Conservation (phyloP, 2,888 invertebrate genomes). For the Nematopogon swammerdamellus region DNA sequence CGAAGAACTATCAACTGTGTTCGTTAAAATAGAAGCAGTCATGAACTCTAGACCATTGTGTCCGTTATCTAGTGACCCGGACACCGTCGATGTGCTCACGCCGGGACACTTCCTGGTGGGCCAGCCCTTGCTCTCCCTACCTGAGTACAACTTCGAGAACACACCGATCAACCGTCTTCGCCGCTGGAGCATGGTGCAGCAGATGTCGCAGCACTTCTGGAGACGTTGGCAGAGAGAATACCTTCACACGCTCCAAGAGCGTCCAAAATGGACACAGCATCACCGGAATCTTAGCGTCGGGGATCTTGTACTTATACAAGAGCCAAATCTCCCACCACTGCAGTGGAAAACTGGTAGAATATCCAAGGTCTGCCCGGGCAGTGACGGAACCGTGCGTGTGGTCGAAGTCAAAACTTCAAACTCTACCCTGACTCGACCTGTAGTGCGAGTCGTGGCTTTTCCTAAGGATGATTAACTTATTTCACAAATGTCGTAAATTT, state of each 20-base stretch:
- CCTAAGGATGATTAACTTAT: neutral
- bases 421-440: slow-evolving; percentile 1
- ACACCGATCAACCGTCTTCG: neutral
- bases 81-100: slow-evolving; percentile 15
- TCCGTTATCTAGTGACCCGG: slow-evolving; percentile 16
- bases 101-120: slow-evolving; percentile 20
- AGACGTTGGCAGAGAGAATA: slow-evolving; percentile 10
- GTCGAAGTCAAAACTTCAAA: slow-evolving; percentile 6
- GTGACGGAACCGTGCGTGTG: slow-evolving; percentile 8
- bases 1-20: slow-evolving; percentile 9
- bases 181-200: slow-evolving; percentile 11
- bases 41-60: slow-evolving; percentile 20
- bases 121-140: slow-evolving; percentile 6
- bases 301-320: slow-evolving; percentile 5
- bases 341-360: slow-evolving; percentile 8
- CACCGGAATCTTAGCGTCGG: slow-evolving; percentile 2
- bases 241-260: slow-evolving; percentile 11
- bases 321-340: slow-evolving; percentile 4
- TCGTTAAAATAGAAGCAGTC: slow-evolving; percentile 19
- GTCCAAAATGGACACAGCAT: slow-evolving; percentile 8
- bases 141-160: slow-evolving; percentile 2
- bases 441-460: slow-evolving; percentile 3
- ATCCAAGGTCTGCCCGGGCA: slow-evolving; percentile 6
- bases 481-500: too few species aligned
- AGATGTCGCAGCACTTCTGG: slow-evolving; percentile 11